These are phyloP conservation scores for Pocota personata DNA, from an alignment of 2,888 invertebrate species.

Conservation along the genomic window DNA sequence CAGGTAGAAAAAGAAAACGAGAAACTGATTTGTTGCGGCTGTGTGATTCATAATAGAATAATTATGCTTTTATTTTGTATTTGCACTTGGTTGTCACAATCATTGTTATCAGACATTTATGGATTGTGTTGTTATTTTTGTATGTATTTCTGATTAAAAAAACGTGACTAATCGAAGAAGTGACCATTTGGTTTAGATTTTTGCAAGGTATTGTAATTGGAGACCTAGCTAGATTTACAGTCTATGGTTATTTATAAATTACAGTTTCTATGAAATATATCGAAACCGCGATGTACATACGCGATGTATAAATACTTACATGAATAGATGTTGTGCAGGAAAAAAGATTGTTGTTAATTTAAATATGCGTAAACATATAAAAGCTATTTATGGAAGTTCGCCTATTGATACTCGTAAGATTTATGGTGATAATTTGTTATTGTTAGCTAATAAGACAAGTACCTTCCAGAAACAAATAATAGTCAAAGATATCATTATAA, in stretches of 20 bases:
- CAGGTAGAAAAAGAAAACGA: slow-evolving; percentile 23
- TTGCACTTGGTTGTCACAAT: background rate
- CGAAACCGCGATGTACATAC: background rate
- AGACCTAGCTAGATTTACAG: background rate
- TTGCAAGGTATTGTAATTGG: background rate
- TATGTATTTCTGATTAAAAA: slow-evolving; percentile 8
- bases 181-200: slow-evolving; percentile 34
- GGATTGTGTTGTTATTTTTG: background rate
- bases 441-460: background rate
- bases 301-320: too few species aligned
- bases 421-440: background rate
- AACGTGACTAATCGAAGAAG: slow-evolving; percentile 58
- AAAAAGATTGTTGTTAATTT: too few species aligned
- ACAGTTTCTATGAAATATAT: background rate
- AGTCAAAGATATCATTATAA: background rate
- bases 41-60: slow-evolving; percentile 44
- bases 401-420: background rate
- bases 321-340: too few species aligned
- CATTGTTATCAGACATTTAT: background rate
- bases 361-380: too few species aligned
- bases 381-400: background rate
- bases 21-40: background rate
- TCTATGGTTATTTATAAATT: background rate
- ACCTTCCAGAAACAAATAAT: background rate
- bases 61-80: background rate